Conservation (phyloP, 2,888 invertebrate genomes). For the Pimpla rufipes region DNA sequence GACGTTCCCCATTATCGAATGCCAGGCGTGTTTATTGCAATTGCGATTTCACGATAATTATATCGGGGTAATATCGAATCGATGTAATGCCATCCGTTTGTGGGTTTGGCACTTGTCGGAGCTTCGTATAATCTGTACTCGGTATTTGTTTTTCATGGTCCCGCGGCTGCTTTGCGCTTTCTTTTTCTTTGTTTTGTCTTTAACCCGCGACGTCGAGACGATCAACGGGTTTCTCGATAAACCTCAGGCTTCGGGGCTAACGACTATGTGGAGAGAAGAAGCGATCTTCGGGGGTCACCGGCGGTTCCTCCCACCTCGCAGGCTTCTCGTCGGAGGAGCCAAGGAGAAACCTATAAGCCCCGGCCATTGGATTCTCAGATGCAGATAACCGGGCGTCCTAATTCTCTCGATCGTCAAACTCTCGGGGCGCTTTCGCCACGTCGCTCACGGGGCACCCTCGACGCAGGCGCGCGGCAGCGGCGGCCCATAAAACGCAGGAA, state of each 20-base stretch:
- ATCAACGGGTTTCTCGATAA: neutral
- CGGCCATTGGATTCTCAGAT: constrained; percentile 61
- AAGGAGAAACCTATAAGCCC: constrained; percentile 42
- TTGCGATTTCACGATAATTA: constrained; percentile 26
- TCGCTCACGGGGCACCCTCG: constrained; percentile 70
- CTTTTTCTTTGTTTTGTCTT: too few species aligned
- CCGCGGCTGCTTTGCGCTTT: too few species aligned
- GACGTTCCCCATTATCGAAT: constrained; percentile 1
- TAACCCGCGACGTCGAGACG: too few species aligned
- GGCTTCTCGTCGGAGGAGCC: constrained; percentile 7
- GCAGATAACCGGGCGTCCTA: constrained; percentile 79
- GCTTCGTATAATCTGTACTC: neutral
- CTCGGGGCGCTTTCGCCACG: constrained; percentile 54
- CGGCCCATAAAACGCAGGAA: constrained; percentile 83
- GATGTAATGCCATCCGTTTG: constrained; percentile 1
- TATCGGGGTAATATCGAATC: constrained; percentile 16
- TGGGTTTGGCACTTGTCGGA: neutral
- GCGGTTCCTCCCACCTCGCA: constrained; percentile 3
- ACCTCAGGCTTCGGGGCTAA: neutral
- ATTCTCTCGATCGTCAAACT: constrained; percentile 81
- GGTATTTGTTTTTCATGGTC: too few species aligned
- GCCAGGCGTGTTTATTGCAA: constrained; percentile 5
- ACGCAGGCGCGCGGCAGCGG: constrained; percentile 58
- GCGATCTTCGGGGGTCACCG: neutral
- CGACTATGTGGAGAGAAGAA: constrained; percentile 26